phyloP scores from a whole-genome alignment of 2,888 invertebrate species.

The Zaprionus obscuricornis region DNA sequence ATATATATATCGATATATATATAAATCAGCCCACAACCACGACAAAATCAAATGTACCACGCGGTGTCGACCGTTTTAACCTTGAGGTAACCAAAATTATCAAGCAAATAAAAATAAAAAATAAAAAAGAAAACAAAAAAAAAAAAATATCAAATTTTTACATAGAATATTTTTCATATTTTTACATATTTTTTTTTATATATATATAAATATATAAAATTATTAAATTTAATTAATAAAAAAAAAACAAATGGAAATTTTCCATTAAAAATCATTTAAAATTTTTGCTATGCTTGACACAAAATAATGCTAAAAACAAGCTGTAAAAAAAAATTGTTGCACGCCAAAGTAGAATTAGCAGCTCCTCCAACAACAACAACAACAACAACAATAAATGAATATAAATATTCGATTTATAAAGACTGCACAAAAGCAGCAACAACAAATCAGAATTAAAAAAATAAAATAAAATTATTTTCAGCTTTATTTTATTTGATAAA shows the following conservation, averaged over 20 bases:
- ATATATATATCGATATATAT: slow-evolving; percentile 11
- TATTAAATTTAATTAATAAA: slow-evolving; percentile 23
- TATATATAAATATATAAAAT: slow-evolving; percentile 14
- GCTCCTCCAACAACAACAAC: not conserved
- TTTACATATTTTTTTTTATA: no score
- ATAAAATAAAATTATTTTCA: not conserved
- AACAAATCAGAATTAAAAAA: not conserved
- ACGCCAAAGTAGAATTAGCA: no score
- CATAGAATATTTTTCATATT: no score
- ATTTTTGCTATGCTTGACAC: no score
- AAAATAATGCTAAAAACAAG: no score
- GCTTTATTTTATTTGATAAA: slow-evolving; percentile 8
- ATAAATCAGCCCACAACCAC: slow-evolving; percentile 79
- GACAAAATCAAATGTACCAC: slow-evolving; percentile 95
- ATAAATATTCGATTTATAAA: slow-evolving; percentile 19
- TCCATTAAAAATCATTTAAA: no score
- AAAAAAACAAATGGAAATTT: no score
- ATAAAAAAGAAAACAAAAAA: slow-evolving; percentile 33
- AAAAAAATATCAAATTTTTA: slow-evolving; percentile 10
- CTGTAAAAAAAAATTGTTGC: no score
- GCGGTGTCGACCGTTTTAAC: slow-evolving; percentile 97
- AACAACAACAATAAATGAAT: slow-evolving; percentile 16
- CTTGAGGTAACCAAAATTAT: slow-evolving; percentile 89
- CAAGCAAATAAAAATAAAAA: slow-evolving; percentile 37
- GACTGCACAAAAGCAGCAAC: slow-evolving; percentile 28